Evolutionary conservation across 1,140 invertebrate genomes (phyloP), one percentile per base, ranked within the genome.

Genomic region (Anadara kagoshimensis): DNA sequence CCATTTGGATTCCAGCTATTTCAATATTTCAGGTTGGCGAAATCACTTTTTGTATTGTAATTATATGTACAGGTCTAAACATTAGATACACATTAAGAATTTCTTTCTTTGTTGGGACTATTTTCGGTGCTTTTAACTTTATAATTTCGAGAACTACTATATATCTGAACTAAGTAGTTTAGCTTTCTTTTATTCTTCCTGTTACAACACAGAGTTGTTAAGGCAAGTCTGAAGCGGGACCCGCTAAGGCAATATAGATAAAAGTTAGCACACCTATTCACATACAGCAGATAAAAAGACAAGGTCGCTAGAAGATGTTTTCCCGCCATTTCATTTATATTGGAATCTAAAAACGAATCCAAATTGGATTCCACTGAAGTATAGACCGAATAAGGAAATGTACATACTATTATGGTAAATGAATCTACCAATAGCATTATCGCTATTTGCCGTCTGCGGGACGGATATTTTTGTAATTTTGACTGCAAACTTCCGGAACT

Each of bases 241-340:
- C 84, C 84, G 53, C 81, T 85, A 20, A 84, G 45, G 62, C 84
- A 84, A 59, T 86, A 86, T 26, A 86, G 78, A 57, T 79, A 84
- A 51, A 86, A 84, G 58, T 81, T 84, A 1, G 76, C 74, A 65
- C 84, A 86, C 29, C 83, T 73, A 73, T 86, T 86, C 18, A 84
- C 75, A 54, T 86, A 86, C 5, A 84, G 74, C 2, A 86, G 66
- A 54, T 83, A 84, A 61, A 86, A 84, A n/a, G 69, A 62, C 7
- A 81, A 54, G 1, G 79, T 73, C 22, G 73, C 79, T 7, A 79
- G 63, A 10, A 86, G 64, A 44, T 80, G 76, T 29, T 73, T 73
- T 1, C 68, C 58, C 7, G 66, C 75, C 16, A 29, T 43, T 29
- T 76, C 65, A 26, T 66, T 10, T 8, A 56, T 22, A 10, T 47